Conservation (phyloP, 2,888 invertebrate species). For the Thymelicus lineola region DNA sequence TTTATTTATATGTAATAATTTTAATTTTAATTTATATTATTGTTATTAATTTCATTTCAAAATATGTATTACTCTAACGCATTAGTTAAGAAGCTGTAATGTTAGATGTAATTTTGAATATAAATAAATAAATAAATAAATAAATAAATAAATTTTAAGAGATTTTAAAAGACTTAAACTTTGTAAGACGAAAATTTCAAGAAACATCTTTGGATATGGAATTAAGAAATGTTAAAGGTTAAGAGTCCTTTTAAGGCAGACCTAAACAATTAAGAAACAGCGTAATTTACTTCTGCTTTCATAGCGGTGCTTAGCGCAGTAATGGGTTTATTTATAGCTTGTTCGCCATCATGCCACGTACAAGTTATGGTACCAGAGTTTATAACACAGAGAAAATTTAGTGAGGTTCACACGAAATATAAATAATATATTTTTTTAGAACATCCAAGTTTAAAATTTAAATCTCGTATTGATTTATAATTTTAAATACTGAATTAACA, state of each 20-base stretch:
- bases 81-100: too few species aligned
- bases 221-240: slow-evolving; percentile 17
- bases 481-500: too few species aligned
- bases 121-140: too few species aligned
- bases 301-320: slow-evolving; percentile 5
- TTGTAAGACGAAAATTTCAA: not conserved
- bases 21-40: too few species aligned
- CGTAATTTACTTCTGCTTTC: slow-evolving; percentile 10
- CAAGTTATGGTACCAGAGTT: not conserved
- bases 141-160: too few species aligned
- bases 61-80: too few species aligned
- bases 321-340: slow-evolving; percentile 17
- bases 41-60: too few species aligned
- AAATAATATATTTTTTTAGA: too few species aligned
- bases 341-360: not conserved
- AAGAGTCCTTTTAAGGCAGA: slow-evolving; percentile 8
- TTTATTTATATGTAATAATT: too few species aligned
- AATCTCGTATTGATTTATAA: too few species aligned
- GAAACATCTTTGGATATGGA: not conserved
- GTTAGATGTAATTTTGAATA: too few species aligned
- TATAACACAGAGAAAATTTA: not conserved
- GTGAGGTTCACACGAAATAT: not conserved
- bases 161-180: not conserved
- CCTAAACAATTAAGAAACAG: slow-evolving; percentile 7
- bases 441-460: too few species aligned